Conservation (phyloP, 2,888 invertebrate genomes). For the Tuberolachnus salignus region DNA sequence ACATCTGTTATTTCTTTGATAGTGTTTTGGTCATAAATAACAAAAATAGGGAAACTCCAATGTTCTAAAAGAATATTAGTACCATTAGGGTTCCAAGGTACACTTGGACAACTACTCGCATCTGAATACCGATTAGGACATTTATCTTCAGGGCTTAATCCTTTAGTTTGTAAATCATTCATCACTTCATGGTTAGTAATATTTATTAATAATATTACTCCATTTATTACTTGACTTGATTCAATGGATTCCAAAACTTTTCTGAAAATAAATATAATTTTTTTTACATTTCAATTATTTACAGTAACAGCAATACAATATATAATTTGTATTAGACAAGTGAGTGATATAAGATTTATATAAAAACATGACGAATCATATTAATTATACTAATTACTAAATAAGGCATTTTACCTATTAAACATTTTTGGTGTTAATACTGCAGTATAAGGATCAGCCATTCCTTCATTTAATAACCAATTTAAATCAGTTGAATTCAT, state of each 20-base stretch:
- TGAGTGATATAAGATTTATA: not conserved
- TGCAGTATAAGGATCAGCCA: conserved; percentile 81
- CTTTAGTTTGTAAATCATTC: conserved; percentile 23
- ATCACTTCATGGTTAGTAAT: conserved; percentile 41
- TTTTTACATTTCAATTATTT: not conserved
- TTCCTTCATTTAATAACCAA: conserved; percentile 75
- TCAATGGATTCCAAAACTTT: conserved; percentile 43
- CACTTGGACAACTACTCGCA: conserved; percentile 64
- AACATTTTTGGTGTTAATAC: conserved; percentile 72
- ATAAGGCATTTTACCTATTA: conserved; percentile 63
- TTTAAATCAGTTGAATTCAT: conserved; percentile 71
- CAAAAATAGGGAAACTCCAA: conserved; percentile 88
- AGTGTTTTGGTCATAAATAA: conserved; percentile 68
- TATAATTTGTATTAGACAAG: no score
- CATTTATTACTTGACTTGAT: conserved; percentile 58
- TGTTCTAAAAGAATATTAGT: conserved; percentile 77
- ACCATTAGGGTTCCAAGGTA: conserved; percentile 81
- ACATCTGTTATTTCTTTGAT: conserved; percentile 67
- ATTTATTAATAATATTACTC: conserved; percentile 58
- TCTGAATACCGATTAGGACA: conserved; percentile 83
- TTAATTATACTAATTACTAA: not conserved
- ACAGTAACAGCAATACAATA: not conserved
- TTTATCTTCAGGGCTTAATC: conserved; percentile 69
- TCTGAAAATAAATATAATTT: conserved; percentile 9
- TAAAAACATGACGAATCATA: not conserved